These are phyloP conservation scores for Malurus leucopterus DNA, from an alignment of 2,797 vertebrate genomes.

Conservation along the genomic window DNA sequence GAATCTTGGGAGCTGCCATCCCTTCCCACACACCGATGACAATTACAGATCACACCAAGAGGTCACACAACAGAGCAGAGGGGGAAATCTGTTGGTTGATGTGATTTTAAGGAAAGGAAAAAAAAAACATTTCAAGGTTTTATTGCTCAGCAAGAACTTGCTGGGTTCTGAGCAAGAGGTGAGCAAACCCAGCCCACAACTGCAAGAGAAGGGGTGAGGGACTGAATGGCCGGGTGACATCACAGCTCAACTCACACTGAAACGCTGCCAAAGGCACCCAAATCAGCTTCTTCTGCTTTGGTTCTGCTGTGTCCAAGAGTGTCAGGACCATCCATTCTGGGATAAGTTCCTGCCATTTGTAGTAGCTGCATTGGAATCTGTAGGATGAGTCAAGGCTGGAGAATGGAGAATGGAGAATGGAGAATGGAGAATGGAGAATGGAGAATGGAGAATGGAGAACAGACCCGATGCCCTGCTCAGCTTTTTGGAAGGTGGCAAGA, in stretches of 20 bases:
- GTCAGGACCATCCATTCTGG: not conserved
- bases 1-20: not conserved
- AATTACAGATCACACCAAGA: not conserved
- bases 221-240: not conserved
- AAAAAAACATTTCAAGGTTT: not conserved
- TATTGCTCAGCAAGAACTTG: not conserved
- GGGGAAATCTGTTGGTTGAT: not conserved
- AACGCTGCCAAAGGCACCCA: not conserved
- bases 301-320: not conserved
- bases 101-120: not conserved
- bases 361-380: not conserved
- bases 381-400: not conserved
- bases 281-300: not conserved
- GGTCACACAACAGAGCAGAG: not conserved
- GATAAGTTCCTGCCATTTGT: not conserved
- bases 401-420: not conserved
- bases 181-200: not conserved
- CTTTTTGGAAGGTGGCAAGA: not conserved
- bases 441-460: not conserved
- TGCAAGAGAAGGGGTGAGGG: not conserved
- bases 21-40: not conserved
- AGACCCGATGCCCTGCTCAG: not conserved
- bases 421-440: no score
- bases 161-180: not conserved
- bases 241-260: not conserved